Evolutionary conservation across 2,113 vertebrate genomes (phyloP).

Genomic region (pig (Sus scrofa)): T2T-Sscrofa CM000818.6:48001501-48002000

Average conservation of each 20-base stretch:
- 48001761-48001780: too few relatives aligned
- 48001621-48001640: not conserved
- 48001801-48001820: too few relatives aligned
- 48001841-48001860: too few relatives aligned
- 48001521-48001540: not conserved
- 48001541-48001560: not conserved
- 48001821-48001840: too few relatives aligned
- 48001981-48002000: too few relatives aligned
- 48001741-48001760: too few relatives aligned
- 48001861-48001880: constrained; percentile 1
- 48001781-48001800: too few relatives aligned
- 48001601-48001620: not conserved
- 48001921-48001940: not conserved
- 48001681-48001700: too few relatives aligned
- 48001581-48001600: not conserved
- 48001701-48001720: too few relatives aligned
- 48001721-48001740: too few relatives aligned
- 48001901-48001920: not conserved
- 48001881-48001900: not conserved
- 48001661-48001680: too few relatives aligned
- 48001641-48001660: not conserved
- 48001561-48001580: not conserved
- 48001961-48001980: not conserved
- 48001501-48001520: not conserved
- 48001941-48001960: not conserved